Percentiles rank a stretch among this genome's conserved stretches.
Evolutionary conservation across 2,113 vertebrate species (phyloP).

Genomic region (Vombatus ursinus): DNA sequence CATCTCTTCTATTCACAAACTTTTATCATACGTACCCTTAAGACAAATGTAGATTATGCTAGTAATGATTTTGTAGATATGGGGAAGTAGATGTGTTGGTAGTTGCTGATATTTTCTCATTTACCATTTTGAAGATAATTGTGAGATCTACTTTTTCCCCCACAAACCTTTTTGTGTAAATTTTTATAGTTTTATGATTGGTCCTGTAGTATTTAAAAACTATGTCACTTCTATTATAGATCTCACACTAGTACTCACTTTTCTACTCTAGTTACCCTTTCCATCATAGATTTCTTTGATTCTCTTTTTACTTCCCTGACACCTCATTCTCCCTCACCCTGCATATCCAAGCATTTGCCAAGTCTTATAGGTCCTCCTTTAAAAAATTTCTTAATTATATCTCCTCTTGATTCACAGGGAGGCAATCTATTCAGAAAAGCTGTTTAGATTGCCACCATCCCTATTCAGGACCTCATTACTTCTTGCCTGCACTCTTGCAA

Average conservation of each 20-base stretch:
- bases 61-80: neutral
- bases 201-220: neutral
- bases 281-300: neutral
- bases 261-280: neutral
- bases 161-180: neutral
- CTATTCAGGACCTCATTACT: neutral
- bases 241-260: neutral
- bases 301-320: neutral
- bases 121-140: neutral
- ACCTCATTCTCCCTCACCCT: neutral
- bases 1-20: neutral
- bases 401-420: neutral
- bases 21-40: neutral
- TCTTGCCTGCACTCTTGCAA: neutral
- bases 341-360: neutral
- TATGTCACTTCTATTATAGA: neutral
- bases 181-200: neutral
- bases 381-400: neutral
- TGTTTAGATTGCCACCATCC: neutral
- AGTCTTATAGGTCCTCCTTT: neutral
- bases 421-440: neutral
- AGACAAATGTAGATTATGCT: neutral
- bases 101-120: neutral
- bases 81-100: neutral
- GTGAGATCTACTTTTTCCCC: neutral